Base-by-base conservation (phyloP, 2,797 vertebrate species). In the Muscicapa comitata region DNA sequence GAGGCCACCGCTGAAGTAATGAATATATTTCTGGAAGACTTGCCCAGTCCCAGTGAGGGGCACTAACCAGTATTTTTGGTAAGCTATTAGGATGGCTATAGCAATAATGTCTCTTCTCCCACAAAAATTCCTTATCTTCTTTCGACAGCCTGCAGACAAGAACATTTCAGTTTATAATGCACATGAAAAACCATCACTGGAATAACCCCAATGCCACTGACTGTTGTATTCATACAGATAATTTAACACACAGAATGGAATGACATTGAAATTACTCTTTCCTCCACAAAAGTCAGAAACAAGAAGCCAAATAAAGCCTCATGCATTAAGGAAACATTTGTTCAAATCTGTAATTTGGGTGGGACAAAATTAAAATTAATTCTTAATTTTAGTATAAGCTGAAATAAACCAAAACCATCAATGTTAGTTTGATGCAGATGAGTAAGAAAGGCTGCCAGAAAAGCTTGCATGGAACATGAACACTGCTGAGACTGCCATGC, bases 31-130 rank as follows among this genome's bases (percentile, higher is more conserved):
- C 99, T 74, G 98, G 98, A 96, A 99, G 98, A 96, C 98, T 99
- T 96, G 97, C 98, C 98, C 99, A 99, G 96, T 99, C 99, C 99
- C 99, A 99, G 96, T 98, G 99, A 96, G 99, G 99, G 14, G 98
- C 98, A 91, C 99, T 99, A 93, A 98, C 98, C 96, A 99, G 86
- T 83, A 99, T 97, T 97, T 99, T 99, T 70, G 99, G 99, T 95
- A 99, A 98, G 96, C 99, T 98, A 94, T 97, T 98, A 86, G 98
- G 95, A 87, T 99, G 97, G 88, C 96, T 97, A 68, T 97, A 84
- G 93, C 99, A 99, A 94, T 99, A 98, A 85, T 98, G 98, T 73
- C 98, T 98, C 77, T 99, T 99, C 91, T 99, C 99, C 99, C 99
- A 99, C n/a, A 99, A 95, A 91, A 99, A 98, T 80, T 98, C 98